Evolutionary conservation across 1,140 invertebrate species (phyloP), one percentile per base, ranked within the genome.

Genomic region (Littorina saxatilis): DNA sequence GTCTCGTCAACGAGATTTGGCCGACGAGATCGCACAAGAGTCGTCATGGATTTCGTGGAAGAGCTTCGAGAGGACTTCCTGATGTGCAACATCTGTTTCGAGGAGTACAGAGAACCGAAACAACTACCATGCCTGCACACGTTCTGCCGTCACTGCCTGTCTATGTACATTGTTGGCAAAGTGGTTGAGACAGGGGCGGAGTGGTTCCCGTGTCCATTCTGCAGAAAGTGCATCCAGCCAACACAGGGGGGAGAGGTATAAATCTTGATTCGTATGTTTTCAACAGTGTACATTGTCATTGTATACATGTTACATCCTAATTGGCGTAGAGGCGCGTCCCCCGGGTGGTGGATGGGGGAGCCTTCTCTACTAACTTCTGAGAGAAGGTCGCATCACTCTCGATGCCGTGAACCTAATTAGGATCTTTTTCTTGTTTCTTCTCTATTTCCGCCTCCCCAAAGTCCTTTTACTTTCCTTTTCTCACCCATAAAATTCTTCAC

Each of bases 31-130:
- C n/a, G n/a, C n/a, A n/a, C 47, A 63, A 72, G 23, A 68, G 70
- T 20, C 78, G 82, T 3, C 78, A 89, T 88, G 87, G 84, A 88
- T 61, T 79, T 84, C 23, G 76, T 88, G 70, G 84, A 87, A 66
- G 82, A 86, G 77, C 85, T 87, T n/a, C 82, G 83, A 40, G 86
- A 87, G 2, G 85, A 89, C 29, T 86, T 87, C 39, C 73, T 89
- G 13, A 79, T 80, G 27, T 88, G 87, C 72, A 82, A 78, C 39
- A 85, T 88, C 35, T 88, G 87, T 79, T 68, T 87, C 27, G 84
- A 84, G 32, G 76, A 83, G 73, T 88, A 82, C 72, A 75, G 55
- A 20, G 78, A 83, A n/a, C 87, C 87, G 20, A 84, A 82, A 55
- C 68, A 78, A 32, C 78, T 88, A 27, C 85, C 87, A 27, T 88